Evolutionary conservation across 2,797 vertebrate species (phyloP), one percentile per base, ranked within the genome.

Genomic region (Arremon aurantiirostris): DNA sequence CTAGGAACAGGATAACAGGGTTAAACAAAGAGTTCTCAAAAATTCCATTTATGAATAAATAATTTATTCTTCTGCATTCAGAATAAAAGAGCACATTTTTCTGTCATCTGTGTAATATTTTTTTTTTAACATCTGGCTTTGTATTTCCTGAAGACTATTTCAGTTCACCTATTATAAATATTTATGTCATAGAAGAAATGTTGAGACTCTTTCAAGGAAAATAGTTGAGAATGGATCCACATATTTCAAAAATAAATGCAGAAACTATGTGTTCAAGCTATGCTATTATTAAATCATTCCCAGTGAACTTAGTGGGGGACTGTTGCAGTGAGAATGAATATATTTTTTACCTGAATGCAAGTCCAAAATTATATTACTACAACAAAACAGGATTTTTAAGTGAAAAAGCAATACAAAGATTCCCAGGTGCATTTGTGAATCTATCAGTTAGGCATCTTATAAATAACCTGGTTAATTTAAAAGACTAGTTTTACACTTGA

Each of bases 141-240:
- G 26, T 90, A 66, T 86, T 95, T 95, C 82, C 57, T 82, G 72
- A 52, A 89, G 37, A 79, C 50, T 72, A 70, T 90, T 93, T 93
- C 59, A 46, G 61, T 79, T n/a, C 32, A 85, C 41, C 68, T 93
- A 71, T 77, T 86, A 90, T 80, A 95, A 94, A 96, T 92, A 93
- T 95, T 95, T 91, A 77, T 93, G 72, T 26, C 39, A 82, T 59
- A 80, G 75, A 86, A 72, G 53, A 94, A 91, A 53, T 46, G 3
- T 41, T 95, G 87, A 53, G 76, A 83, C 55, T 56, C 69, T 17
- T 92, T 96, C 92, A 93, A 94, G 79, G 27, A 77, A 96, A 90
- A 70, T 42, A 82, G 57, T 81, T 87, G 60, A 85, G 50, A 93
- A 91, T 42, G 14, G 4, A 2, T 88, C 57, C 68, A 61, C 23